Base-by-base conservation (phyloP, 2,888 invertebrate genomes). In the Zygothrica quintamaculata region DNA sequence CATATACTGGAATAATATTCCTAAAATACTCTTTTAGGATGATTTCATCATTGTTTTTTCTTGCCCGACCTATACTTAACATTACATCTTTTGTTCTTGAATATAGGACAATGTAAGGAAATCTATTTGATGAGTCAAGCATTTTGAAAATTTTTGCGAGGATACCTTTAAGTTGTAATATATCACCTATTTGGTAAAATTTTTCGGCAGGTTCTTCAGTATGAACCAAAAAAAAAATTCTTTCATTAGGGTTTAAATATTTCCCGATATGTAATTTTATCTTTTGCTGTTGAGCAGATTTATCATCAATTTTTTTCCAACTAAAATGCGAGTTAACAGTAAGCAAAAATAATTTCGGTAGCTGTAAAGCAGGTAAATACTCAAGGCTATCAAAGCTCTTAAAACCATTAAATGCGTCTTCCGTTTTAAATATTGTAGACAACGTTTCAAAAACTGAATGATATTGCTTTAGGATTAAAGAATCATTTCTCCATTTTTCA, bases 21-120 rank as follows among this genome's bases (percentile, higher is more conserved):
- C 80, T 46, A 12, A 80, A 84, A 25, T 80, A 80, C 39, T 82
- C 81, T 39, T 66, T 74, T 2, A 84, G 13, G 0, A 61, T 40
- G 9, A 76, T 70, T 4, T 43, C 50, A 0, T 52, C 65, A 0
- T 56, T 57, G 3, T 66, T 42, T 0, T 58, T 42, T 31, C 60
- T 59, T 0, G 56, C 69, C 1, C 68, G 67, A 1, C 70, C 56
- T 11, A 81, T 57, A 56, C 80, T 84, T 1, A 64, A 12, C 56
- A 74, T 34, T 1, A 39, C 13, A 34, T 77, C 60, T 0, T 75
- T 75, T 39, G 65, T 55, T 48, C 64, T 77, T 0, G 65, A 25
- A 43, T 84, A 82, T 3, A 82, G 37, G 25, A 84, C 68, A 0
- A 78, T 47, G 42, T 61, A 78, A 7, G 74, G 66, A 15, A 68